Percentiles rank a stretch among this genome's conserved stretches.
Conservation (phyloP, 2,888 invertebrate species). For the Rambutsinella grinnellia region DNA sequence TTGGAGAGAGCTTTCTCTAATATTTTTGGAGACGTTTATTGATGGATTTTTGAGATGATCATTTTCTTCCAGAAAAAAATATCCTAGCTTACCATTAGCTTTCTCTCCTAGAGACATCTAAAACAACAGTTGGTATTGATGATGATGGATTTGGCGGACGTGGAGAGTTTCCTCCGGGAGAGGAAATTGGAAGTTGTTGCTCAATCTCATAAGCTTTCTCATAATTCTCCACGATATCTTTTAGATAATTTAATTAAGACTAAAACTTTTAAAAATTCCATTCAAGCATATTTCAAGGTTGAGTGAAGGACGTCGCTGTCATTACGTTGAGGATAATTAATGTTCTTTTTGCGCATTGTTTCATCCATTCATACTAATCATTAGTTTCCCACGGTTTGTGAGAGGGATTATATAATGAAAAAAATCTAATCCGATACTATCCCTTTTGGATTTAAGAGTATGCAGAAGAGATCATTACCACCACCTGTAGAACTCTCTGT, state of each 20-base stretch:
- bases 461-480: too few species aligned
- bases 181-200: too few species aligned
- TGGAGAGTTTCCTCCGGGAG: slow-evolving; percentile 12
- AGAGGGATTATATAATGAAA: background rate
- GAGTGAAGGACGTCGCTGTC: too few species aligned
- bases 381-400: slow-evolving; percentile 42
- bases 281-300: too few species aligned
- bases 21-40: slow-evolving; percentile 41
- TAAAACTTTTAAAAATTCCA: too few species aligned
- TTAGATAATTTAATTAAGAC: too few species aligned
- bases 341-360: slow-evolving; percentile 45
- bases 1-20: background rate
- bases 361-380: slow-evolving; percentile 19
- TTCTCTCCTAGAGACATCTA: background rate
- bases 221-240: too few species aligned
- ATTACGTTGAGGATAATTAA: too few species aligned
- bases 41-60: slow-evolving; percentile 56
- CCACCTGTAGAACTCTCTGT: too few species aligned
- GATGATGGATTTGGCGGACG: slow-evolving; percentile 53
- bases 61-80: slow-evolving; percentile 20
- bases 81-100: background rate
- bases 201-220: too few species aligned
- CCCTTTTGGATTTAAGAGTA: too few species aligned
- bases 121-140: slow-evolving; percentile 40
- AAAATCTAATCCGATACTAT: too few species aligned